Percentiles rank a stretch among this genome's conserved stretches.
Evolutionary conservation across 2,888 invertebrate species (phyloP).

Genomic region (Punctoribates punctum): DNA sequence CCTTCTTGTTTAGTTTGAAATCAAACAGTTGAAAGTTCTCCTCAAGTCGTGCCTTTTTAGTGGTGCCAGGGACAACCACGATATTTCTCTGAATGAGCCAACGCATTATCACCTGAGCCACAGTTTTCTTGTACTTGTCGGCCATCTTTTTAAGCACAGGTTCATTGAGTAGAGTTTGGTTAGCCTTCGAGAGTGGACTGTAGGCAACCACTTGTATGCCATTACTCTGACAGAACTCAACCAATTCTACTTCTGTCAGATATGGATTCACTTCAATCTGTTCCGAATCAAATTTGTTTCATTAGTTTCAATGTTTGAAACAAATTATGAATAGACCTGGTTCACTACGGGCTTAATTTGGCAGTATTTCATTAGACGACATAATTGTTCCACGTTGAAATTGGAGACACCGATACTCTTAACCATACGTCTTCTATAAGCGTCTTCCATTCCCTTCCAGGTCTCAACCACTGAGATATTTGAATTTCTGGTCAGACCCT

Average conservation of each 20-base stretch:
- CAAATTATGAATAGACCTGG: slow-evolving; percentile 50
- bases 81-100: slow-evolving; percentile 15
- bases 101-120: neutral
- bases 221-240: slow-evolving; percentile 86
- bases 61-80: neutral
- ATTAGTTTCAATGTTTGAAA: neutral
- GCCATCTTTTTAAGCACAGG: neutral
- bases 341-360: slow-evolving; percentile 53
- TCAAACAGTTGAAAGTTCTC: slow-evolving; percentile 14
- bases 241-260: slow-evolving; percentile 74
- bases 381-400: slow-evolving; percentile 71
- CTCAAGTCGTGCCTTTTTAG: neutral
- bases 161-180: neutral
- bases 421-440: slow-evolving; percentile 65
- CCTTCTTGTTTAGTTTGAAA: neutral
- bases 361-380: slow-evolving; percentile 62
- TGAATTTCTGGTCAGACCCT: neutral
- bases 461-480: slow-evolving; percentile 16
- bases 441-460: slow-evolving; percentile 64
- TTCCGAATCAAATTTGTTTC: neutral
- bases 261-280: slow-evolving; percentile 23
- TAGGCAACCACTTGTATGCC: slow-evolving; percentile 56
- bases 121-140: neutral
- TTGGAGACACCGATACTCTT: slow-evolving; percentile 76
- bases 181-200: slow-evolving; percentile 9